These are phyloP conservation scores for Clistopyga incitator DNA, from an alignment of 2,888 invertebrate genomes.

Conservation along the genomic window DNA sequence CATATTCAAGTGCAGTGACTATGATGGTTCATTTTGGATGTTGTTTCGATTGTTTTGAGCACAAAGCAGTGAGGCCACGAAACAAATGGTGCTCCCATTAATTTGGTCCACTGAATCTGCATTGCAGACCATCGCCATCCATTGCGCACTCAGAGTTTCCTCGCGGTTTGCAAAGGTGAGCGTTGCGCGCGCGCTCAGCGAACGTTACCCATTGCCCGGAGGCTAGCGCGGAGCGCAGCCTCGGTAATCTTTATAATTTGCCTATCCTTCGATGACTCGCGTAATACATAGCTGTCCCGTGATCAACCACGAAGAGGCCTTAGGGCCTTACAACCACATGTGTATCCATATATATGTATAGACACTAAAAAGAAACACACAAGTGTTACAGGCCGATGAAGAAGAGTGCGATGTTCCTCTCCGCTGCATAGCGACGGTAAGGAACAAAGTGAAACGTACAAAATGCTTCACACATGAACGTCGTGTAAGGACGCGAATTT, in stretches of 20 bases:
- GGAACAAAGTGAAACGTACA: constrained; percentile 41
- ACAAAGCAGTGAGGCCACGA: background rate
- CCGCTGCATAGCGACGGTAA: constrained; percentile 12
- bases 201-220: constrained; percentile 56
- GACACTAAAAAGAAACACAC: constrained; percentile 21
- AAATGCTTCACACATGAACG: constrained; percentile 27
- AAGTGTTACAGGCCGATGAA: background rate
- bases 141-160: constrained; percentile 13
- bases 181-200: constrained; percentile 32
- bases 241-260: constrained; percentile 74
- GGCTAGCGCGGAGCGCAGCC: constrained; percentile 43
- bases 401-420: constrained; percentile 38
- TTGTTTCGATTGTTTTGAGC: background rate
- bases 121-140: background rate
- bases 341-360: constrained; percentile 11
- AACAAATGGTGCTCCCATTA: constrained; percentile 25
- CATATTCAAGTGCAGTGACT: no score
- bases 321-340: constrained; percentile 40
- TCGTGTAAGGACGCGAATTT: constrained; percentile 45
- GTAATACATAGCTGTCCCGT: constrained; percentile 72
- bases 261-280: constrained; percentile 74
- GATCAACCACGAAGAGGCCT: constrained; percentile 66
- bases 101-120: constrained; percentile 5
- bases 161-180: constrained; percentile 37
- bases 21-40: no score